Evolutionary conservation across 2,113 vertebrate species (phyloP), one percentile per base, ranked within the genome.

Genomic region (Paedocypris sp.): DNA sequence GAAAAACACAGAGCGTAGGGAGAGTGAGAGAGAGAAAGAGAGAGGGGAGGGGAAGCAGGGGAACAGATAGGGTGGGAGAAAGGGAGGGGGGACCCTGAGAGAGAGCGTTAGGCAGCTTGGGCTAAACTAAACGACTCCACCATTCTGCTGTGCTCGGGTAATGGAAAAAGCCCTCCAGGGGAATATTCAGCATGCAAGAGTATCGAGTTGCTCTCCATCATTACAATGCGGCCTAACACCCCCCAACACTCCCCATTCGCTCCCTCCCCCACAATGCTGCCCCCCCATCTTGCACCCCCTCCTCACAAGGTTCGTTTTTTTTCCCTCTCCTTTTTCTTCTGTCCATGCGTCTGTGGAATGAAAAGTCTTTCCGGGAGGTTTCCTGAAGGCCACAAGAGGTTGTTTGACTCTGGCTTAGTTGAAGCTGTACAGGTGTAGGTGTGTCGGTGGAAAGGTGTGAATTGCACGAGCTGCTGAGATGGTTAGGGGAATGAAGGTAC

Each of bases 121-220:
- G 77, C 79, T 78, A 76, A 75, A 78, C 67, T 78, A 74, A 80
- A 74, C 64, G 79, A 81, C 86, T 79, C 79, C 77, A 72, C 68
- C 62, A 60, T 81, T 82, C 75, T 41, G 76, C 76, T 73, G 78
- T 43, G 78, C 75, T 78, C 73, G 81, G 77, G 83, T 87, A 85
- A 91, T 91, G 90, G 89, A 88, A 89, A 90, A 85, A 88, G 73
- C 74, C 85, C 85, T 87, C 83, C 43, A 78, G 86, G 86, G 87
- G 83, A 83, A 82, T 78, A 80, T 82, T 82, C 79, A 74, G 78
- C 62, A 77, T 77, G 84, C 82, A 78, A 79, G 87, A 85, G 76
- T 79, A 85, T 84, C 78, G 73, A 79, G 78, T 81, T 82, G 75
- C 78, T 74, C 70, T 77, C 73, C 74, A 76, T 81, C 79, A 76